A percentile compares a stretch with the other conserved stretches of the same genome.
These are phyloP conservation scores for Agrilus mali DNA, from an alignment of 2,888 invertebrate genomes.

Conservation along the genomic window DNA sequence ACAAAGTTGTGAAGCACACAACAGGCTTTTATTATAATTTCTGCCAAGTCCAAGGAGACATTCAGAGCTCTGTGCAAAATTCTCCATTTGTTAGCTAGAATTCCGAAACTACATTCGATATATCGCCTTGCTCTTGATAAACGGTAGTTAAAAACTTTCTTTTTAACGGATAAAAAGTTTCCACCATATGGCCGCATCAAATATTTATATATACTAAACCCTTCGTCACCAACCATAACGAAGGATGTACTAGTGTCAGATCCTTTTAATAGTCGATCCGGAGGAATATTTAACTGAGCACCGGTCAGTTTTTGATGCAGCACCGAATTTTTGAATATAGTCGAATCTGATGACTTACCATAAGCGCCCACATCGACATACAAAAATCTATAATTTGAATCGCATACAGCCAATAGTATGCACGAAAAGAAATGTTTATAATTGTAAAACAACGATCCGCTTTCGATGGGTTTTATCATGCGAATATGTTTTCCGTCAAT, in stretches of 20 bases:
- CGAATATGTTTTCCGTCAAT: conserved; percentile 16
- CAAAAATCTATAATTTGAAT: conserved; percentile 13
- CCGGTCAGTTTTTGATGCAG: conserved; percentile 14
- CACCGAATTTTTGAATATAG: conserved; percentile 10
- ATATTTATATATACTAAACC: conserved; percentile 17
- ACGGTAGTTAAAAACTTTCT: conserved; percentile 2
- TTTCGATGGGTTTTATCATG: conserved; percentile 8
- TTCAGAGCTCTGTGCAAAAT: conserved; percentile 1
- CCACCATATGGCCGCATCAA: conserved; percentile 16
- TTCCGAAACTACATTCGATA: conserved; percentile 2
- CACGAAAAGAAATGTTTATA: conserved; percentile 14
- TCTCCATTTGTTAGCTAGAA: not conserved
- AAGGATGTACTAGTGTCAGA: conserved; percentile 1
- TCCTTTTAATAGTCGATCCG: not conserved
- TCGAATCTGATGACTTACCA: conserved; percentile 13
- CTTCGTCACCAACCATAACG: conserved; percentile 19
- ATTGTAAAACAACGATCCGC: conserved; percentile 15
- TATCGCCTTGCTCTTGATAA: conserved; percentile 1
- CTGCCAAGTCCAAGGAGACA: not conserved
- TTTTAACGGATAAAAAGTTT: conserved; percentile 10
- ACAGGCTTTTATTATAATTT: no score
- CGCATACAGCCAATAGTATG: conserved; percentile 14
- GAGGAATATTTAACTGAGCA: conserved; percentile 13
- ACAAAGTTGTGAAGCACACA: no score
- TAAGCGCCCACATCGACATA: conserved; percentile 17